These are phyloP conservation scores for Arothron firmamentum DNA, from an alignment of 2,113 vertebrate species.

Conservation along the genomic window DNA sequence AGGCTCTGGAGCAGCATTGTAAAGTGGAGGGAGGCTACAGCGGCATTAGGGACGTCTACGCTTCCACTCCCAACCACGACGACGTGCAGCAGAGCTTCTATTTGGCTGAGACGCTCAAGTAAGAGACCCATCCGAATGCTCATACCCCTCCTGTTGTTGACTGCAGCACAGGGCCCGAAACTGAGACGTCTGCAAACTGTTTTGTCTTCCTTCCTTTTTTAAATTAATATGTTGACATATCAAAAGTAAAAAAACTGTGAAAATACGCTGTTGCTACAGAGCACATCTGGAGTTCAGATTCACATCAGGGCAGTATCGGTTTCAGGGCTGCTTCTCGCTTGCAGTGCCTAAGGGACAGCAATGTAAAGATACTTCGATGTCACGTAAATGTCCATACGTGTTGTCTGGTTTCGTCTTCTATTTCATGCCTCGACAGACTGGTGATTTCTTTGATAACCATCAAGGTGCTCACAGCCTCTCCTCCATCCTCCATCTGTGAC, in stretches of 20 bases:
- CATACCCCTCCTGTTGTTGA: no score
- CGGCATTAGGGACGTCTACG: conserved; percentile 90
- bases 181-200: background rate
- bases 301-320: no score
- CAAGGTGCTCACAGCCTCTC: background rate
- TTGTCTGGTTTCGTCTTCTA: no score
- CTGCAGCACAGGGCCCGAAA: no score
- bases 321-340: no score
- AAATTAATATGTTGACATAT: background rate
- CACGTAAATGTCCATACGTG: no score
- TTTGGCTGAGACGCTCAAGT: conserved; percentile 96
- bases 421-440: no score
- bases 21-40: conserved; percentile 89
- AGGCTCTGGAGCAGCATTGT: conserved; percentile 93
- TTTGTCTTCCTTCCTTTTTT: background rate
- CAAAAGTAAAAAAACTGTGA: background rate
- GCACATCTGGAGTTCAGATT: no score
- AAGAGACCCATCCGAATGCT: conserved; percentile 52
- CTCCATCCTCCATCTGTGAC: background rate
- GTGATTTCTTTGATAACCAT: background rate
- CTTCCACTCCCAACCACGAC: conserved; percentile 79
- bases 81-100: conserved; percentile 98
- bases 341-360: no score
- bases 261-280: no score
- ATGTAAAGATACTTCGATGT: no score